phyloP scores from a whole-genome alignment of 2,888 invertebrate species.

The Elysia crispata region DNA sequence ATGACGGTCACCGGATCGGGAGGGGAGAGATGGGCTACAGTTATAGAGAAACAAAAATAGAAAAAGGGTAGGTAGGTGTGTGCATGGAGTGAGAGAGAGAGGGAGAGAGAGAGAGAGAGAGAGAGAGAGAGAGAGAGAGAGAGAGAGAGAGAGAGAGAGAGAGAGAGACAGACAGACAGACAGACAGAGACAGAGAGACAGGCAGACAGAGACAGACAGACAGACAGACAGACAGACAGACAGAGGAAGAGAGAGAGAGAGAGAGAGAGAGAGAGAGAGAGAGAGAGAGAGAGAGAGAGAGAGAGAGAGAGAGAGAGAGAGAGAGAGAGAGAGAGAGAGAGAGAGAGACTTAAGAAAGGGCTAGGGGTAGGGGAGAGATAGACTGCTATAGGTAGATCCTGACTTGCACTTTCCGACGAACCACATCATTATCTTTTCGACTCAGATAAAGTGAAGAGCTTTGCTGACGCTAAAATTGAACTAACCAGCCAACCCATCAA shows the following conservation, averaged over 20 bases:
- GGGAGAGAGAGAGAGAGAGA: neutral
- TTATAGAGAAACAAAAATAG: no score
- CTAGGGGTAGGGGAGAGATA: no score
- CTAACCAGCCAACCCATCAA: no score
- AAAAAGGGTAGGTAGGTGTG: no score
- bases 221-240: neutral
- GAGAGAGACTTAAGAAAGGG: neutral
- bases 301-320: conserved; percentile 15
- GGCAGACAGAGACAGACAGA: conserved; percentile 7
- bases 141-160: conserved; percentile 19
- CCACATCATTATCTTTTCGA: no score
- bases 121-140: neutral
- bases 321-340: conserved; percentile 25
- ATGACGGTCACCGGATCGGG: no score
- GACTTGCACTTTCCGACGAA: no score
- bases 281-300: conserved; percentile 20
- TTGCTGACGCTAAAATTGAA: no score
- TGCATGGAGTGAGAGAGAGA: no score
- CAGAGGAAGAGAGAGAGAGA: neutral
- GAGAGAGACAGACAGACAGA: conserved; percentile 13
- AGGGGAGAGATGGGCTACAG: no score
- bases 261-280: conserved; percentile 19
- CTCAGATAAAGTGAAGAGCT: no score
- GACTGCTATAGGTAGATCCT: no score
- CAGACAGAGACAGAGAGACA: conserved; percentile 6